Evolutionary conservation across 1,140 invertebrate genomes (phyloP).

Genomic region (Drosophila seguyi): DNA sequence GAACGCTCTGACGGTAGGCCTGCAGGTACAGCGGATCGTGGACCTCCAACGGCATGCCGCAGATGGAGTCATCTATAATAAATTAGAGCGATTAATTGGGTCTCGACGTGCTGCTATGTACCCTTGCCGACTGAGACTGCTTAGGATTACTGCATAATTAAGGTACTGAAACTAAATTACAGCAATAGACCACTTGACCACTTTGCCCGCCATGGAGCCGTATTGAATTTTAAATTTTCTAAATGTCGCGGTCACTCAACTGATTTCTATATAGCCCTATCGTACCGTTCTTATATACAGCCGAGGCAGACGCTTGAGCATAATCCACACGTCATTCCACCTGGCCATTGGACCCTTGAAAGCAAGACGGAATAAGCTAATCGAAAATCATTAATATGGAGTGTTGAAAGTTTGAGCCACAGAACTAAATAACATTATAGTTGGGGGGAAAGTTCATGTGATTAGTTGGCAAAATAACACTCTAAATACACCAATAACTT

Average conservation of each 20-base stretch:
- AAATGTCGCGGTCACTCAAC: constrained; percentile 55
- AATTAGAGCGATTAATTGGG: constrained; percentile 9
- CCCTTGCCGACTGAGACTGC: constrained; percentile 5
- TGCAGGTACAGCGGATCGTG: constrained; percentile 87
- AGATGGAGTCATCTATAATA: constrained; percentile 32
- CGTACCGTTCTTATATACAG: constrained; percentile 11
- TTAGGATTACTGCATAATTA: constrained; percentile 21
- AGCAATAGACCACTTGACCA: constrained; percentile 15
- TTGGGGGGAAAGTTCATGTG: constrained; percentile 5
- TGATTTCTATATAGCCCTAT: constrained; percentile 21
- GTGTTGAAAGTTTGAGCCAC: constrained; percentile 5
- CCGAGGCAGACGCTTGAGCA: constrained; percentile 30
- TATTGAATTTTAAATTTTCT: constrained; percentile 61
- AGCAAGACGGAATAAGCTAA: constrained; percentile 36
- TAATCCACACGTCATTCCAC: constrained; percentile 40
- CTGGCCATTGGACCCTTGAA: constrained; percentile 18
- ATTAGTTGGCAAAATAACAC: neutral
- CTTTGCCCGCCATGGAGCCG: constrained; percentile 10
- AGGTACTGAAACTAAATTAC: constrained; percentile 41
- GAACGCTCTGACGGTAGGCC: constrained; percentile 89
- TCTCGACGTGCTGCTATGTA: neutral
- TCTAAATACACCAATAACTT: neutral
- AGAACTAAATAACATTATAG: constrained; percentile 29
- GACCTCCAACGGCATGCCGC: constrained; percentile 64
- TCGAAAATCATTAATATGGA: constrained; percentile 37